phyloP scores from a whole-genome alignment of 2,888 invertebrate species.

The Gisinianus flammeolus region DNA sequence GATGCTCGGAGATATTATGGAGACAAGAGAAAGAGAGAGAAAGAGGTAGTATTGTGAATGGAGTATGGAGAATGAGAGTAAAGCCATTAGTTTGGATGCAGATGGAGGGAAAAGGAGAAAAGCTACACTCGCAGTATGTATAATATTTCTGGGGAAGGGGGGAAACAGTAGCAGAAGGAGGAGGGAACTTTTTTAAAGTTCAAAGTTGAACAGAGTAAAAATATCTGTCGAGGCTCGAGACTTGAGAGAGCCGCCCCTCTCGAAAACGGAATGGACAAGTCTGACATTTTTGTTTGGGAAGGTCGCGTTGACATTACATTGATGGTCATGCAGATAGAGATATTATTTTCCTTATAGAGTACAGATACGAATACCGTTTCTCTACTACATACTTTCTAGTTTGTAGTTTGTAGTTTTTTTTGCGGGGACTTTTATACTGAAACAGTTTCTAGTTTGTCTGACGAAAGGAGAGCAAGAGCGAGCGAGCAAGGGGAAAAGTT shows the following conservation, averaged over 20 bases:
- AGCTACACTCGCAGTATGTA: too few relatives aligned
- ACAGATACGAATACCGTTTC: background rate
- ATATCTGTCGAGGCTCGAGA: background rate
- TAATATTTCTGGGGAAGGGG: too few relatives aligned
- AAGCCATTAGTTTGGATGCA: too few relatives aligned
- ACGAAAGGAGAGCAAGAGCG: background rate
- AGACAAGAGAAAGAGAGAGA: too few relatives aligned
- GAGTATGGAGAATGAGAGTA: too few relatives aligned
- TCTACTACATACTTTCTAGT: background rate
- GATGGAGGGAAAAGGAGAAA: too few relatives aligned
- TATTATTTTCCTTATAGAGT: too few relatives aligned
- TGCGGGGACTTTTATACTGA: too few relatives aligned
- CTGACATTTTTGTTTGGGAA: slow-evolving; percentile 10
- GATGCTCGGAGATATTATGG: too few relatives aligned
- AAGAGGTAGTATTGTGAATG: too few relatives aligned
- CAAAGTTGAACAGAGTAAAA: slow-evolving; percentile 1
- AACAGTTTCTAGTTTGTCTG: too few relatives aligned
- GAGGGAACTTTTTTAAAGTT: background rate
- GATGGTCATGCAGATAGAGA: slow-evolving; percentile 31
- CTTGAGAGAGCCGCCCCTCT: background rate
- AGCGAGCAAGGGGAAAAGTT: background rate
- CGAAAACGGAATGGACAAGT: background rate
- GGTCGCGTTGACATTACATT: slow-evolving; percentile 22
- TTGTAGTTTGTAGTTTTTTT: too few relatives aligned
- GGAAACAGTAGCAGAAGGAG: background rate